Evolutionary conservation across 2,888 invertebrate species (phyloP), one percentile per base, ranked within the genome.

Genomic region (Ashinkailepas kermadecensis): DNA sequence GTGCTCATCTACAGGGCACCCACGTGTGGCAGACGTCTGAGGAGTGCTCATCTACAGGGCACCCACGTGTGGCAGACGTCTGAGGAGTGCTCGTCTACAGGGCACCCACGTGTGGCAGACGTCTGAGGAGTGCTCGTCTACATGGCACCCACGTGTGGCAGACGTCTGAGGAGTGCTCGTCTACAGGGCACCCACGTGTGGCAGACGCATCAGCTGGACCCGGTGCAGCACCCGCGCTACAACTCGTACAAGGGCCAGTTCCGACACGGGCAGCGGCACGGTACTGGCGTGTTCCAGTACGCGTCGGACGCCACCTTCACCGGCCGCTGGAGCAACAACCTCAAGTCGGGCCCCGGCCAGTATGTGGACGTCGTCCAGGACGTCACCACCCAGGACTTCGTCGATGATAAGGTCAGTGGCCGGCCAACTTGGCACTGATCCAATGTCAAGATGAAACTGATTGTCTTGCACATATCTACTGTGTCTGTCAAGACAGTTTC

Each of bases 291-390:
- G 78, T 78, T 78, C 23, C 78, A 58, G 9, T 58, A 78, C 78
- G 21, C n/a, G 58, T 58, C 57, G 3, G 78, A 58, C 58, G 78
- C 78, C 9, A 58, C 58, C 57, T 78, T 58, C 58, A 78, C 57
- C 57, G 78, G 78, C 58, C n/a, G 58, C 57, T 78, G 78, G 78
- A 13, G 57, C 23, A 57, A 78, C 78, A 78, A 78, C 78, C 23
- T 58, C 6, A 78, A 78, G 23, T 0, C 8, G 15, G 57, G 56
- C 78, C 6, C 57, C 58, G 78, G 78, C 23, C 13, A 23, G 3
- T 78, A 78, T 58, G n/a, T 56, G 78, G 57, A 56, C 58, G 78
- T 58, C 11, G 78, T 58, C 58, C 57, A n/a, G 57, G 56, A 18
- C 23, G 23, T 11, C 9, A 78, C 57, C 57, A 78, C 23, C 23